Conservation (phyloP, 2,797 vertebrate species). For the Parauchenoglanis punctatus region DNA sequence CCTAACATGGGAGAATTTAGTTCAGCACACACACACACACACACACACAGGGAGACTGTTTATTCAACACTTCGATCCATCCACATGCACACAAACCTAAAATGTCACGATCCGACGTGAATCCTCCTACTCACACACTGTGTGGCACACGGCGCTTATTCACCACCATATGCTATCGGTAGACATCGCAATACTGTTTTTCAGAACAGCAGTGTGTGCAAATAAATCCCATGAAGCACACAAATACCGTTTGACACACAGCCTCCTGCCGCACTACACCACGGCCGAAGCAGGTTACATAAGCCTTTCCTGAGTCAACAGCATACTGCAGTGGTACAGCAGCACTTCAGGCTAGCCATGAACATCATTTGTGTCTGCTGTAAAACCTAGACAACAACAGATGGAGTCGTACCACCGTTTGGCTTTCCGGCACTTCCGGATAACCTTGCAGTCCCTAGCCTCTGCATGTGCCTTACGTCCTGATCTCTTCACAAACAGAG, state of each 20-base stretch:
- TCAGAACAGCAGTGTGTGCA: conserved; percentile 24
- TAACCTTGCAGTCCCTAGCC: background rate
- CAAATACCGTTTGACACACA: conserved; percentile 41
- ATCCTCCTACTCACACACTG: conserved; percentile 47
- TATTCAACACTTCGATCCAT: conserved; percentile 54
- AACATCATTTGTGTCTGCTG: conserved; percentile 67
- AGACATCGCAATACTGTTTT: conserved; percentile 14
- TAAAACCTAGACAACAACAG: conserved; percentile 46
- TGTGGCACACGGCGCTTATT: conserved; percentile 35
- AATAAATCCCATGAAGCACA: conserved; percentile 35
- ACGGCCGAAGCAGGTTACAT: conserved; percentile 6
- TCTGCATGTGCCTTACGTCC: background rate
- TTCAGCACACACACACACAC: conserved; percentile 13
- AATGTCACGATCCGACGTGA: conserved; percentile 47
- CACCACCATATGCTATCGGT: conserved; percentile 36
- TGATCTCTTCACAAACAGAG: background rate
- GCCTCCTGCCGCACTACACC: conserved; percentile 47
- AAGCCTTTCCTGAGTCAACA: conserved; percentile 11
- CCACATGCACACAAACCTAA: conserved; percentile 32
- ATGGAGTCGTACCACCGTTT: conserved; percentile 16
- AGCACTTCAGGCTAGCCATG: conserved; percentile 4
- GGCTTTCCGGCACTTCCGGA: background rate
- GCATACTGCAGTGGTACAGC: background rate
- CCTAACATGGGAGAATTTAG: conserved; percentile 35
- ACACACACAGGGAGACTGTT: conserved; percentile 41